Evolutionary conservation across 2,797 vertebrate species (phyloP), one percentile per base, ranked within the genome.

Genomic region (Microctenopoma lineatum): DNA sequence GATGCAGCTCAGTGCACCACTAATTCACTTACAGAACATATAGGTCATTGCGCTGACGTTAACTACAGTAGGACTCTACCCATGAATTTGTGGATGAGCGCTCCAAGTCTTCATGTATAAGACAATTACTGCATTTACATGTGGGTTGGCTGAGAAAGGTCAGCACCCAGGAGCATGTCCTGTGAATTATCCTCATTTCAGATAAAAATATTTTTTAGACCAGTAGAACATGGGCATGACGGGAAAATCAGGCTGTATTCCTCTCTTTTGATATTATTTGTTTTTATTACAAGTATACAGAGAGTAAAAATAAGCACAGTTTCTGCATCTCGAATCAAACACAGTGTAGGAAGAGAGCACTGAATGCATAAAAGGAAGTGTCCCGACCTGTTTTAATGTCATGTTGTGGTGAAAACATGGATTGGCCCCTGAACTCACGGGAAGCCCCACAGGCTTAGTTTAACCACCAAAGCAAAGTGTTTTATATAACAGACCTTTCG

Each of bases 1-100:
- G 36, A 62, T 52, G 74, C 51, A 77, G 70, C 61, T 83, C 83
- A 80, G 51, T 77, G 76, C 65, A 25, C 62, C 46, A 27, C 64
- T 25, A 75, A 56, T 61, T 68, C 16, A 51, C 56, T 64, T 62
- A 56, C 26, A 65, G 53, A 70, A 50, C 66, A 75, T 69, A 51
- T 65, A 83, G 83, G 66, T 80, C 79, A 83, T 13, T 50, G 41
- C 77, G 27, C 77, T 59, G 60, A 64, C 64, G 76, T 59, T 62
- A 63, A 78, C 50, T 16, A 41, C 39, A 41, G 4, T 14, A 48
- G 13, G 64, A 25, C 48, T 50, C 10, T 16, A 27, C 57, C 48
- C 12, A 34, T 61, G 50, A 44, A 50, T 60, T 41, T 66, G 63
- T 52, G 71, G 59, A 16, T 73, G 57, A 79, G n/a, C 21, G n/a